Percentiles rank a stretch among this genome's conserved stretches.
Conservation (phyloP, 2,797 vertebrate genomes). For the Ispidina picta region DNA sequence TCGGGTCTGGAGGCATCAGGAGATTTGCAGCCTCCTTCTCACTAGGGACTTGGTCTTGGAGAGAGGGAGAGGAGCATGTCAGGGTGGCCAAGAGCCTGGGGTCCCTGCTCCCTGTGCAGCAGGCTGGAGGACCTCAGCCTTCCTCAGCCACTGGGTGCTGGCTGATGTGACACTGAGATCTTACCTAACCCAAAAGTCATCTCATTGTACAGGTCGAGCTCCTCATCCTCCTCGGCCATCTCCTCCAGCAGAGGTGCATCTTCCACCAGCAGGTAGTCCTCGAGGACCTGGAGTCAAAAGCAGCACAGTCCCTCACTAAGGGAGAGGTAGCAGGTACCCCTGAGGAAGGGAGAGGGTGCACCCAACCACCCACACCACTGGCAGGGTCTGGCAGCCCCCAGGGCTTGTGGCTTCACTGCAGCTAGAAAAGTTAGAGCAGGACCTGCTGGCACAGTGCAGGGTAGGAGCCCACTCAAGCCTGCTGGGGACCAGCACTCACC, state of each 20-base stretch:
- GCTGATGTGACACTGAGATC: not conserved
- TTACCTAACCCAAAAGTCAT: constrained; percentile 89
- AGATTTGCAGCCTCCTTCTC: not conserved
- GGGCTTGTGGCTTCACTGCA: not conserved
- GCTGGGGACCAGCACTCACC: not conserved
- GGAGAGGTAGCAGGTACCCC: not conserved
- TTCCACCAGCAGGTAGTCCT: constrained; percentile 74
- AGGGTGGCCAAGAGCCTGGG: not conserved
- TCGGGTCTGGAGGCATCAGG: not conserved
- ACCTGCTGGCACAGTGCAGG: not conserved
- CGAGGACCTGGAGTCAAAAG: constrained; percentile 59
- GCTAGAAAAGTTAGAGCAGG: not conserved
- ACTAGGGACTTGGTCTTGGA: constrained; percentile 28
- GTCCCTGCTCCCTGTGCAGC: not conserved
- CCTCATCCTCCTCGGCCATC: constrained; percentile 86
- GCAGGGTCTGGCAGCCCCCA: not conserved
- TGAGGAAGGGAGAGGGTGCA: not conserved
- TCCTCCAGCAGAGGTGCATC: constrained; percentile 80
- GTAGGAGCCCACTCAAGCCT: not conserved
- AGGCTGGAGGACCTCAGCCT: not conserved
- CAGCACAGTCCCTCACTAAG: not conserved
- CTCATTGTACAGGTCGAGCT: constrained; percentile 85
- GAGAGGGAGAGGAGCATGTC: not conserved
- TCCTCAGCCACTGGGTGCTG: not conserved
- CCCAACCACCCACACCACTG: fast-evolving